Base-by-base conservation (phyloP, 2,888 invertebrate genomes). In the Euproctis similis region DNA sequence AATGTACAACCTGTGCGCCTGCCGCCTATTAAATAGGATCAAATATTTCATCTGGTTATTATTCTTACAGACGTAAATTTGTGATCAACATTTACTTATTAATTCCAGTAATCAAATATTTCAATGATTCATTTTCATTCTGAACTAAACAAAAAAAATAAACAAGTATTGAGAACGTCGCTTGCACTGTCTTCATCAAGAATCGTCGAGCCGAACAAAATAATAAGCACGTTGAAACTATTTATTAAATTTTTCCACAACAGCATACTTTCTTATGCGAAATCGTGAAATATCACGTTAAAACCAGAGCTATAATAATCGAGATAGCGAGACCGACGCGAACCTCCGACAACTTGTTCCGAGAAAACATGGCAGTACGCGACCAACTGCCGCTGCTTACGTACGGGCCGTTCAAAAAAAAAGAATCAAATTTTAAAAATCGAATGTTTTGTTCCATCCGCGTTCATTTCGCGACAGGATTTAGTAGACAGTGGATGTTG, bases 341-440 rank as follows among this genome's bases (percentile, higher is more conserved):
- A 50, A 59, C 42, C 67, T 18, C 16, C 47, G 51, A 73, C 77
- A 53, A 73, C 77, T 53, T 61, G 76, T 74, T 74, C 64, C 57
- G 59, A 67, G 71, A 74, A 61, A 77, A 71, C 54, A 58, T 46
- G 50, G 49, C 71, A 81, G 81, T 82, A 53, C 41, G 47, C 53
- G 49, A 40, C 46, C 36, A 51, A 50, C 53, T 54, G 47, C 49
- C 61, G 47, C 28, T 23, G 42, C 28, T 42, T 19, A 34, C 54
- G 44, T 56, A 63, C 71, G 66, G 36, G 28, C 31, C 21, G 26
- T 10, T 25, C 17, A 14, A 17, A 31, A 40, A 47, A 45, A 31
- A 42, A 46, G 44, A 30, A 37, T 28, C 16, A 33, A 39, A 48
- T 50, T 46, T 39, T 30, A 43, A 53, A 46, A 40, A 36, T 42